phyloP scores from a whole-genome alignment of 2,113 vertebrate species.

The Labrus mixtus region DNA sequence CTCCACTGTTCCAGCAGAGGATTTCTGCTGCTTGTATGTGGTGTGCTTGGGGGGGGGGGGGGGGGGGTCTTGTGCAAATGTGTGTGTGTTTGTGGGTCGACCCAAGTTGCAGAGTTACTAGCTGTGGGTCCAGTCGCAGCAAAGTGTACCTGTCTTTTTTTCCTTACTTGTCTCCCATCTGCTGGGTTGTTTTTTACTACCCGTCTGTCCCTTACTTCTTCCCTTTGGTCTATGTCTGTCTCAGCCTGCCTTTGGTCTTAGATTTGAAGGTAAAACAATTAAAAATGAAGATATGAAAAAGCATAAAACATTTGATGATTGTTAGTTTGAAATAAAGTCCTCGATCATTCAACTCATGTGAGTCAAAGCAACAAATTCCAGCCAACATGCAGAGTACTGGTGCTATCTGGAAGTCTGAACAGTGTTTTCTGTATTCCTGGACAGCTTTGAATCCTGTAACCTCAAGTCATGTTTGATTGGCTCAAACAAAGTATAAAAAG shows the following conservation, averaged over 20 bases:
- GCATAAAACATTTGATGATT: no score
- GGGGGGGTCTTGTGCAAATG: background rate
- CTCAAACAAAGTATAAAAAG: constrained; percentile 48
- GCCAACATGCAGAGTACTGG: constrained; percentile 15
- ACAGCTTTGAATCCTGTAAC: constrained; percentile 39
- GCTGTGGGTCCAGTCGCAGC: constrained; percentile 21
- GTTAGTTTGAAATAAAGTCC: no score
- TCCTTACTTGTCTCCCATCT: constrained; percentile 53
- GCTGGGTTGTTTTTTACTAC: constrained; percentile 33
- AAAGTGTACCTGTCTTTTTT: constrained; percentile 44
- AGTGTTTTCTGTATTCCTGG: constrained; percentile 63
- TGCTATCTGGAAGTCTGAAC: constrained; percentile 45
- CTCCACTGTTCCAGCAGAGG: constrained; percentile 40
- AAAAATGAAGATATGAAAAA: background rate
- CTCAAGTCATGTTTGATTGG: constrained; percentile 35
- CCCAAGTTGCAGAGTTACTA: constrained; percentile 31
- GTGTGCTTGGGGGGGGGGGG: background rate
- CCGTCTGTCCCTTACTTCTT: constrained; percentile 25
- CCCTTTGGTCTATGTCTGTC: constrained; percentile 26
- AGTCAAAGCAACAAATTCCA: constrained; percentile 3
- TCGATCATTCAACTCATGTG: background rate
- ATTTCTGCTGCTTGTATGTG: background rate
- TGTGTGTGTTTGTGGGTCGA: background rate
- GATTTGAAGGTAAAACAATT: background rate
- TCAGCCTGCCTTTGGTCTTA: background rate